Base-by-base conservation (phyloP, 2,797 vertebrate species). In the Enoplosus armatus region DNA sequence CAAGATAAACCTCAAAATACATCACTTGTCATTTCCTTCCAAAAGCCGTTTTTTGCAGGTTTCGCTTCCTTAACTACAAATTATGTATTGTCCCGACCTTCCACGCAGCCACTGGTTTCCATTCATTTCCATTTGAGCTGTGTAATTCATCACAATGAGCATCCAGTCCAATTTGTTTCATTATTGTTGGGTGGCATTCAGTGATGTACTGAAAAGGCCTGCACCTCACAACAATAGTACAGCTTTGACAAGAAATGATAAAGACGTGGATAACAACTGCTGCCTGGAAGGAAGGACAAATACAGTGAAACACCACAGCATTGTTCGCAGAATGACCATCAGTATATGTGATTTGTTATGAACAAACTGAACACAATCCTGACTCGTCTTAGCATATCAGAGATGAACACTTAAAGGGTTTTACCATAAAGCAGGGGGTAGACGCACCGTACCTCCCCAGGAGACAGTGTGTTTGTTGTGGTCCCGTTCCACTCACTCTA, bases 81-180 rank as follows among this genome's bases (percentile, higher is more conserved):
- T 53, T 7, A 58, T 53, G 16, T 1, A 11, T 29, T 35, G 9
- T 33, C n/a, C 0, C 4, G 1, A 58, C 31, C 51, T 39, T 65
- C 27, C 18, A 22, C 39, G n/a, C 29, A 55, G 58, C 41, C 14
- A 22, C 20, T 37, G 4, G 5, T 71, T 29, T 61, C 16, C 64
- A 73, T 70, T 61, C 0, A 39, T 58, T 74, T 60, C 41, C 5
- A n/a, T n/a, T n/a, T n/a, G n/a, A n/a, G n/a, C n/a, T n/a, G n/a
- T n/a, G n/a, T n/a, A n/a, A n/a, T n/a, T n/a, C n/a, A n/a, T n/a
- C n/a, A n/a, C n/a, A n/a, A n/a, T n/a, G n/a, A n/a, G n/a, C n/a
- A n/a, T n/a, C n/a, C n/a, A n/a, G n/a, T n/a, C n/a, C n/a, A n/a
- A n/a, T n/a, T n/a, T n/a, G 29, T 31, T 31, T 5, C 29, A 31